Percentiles rank a stretch among this genome's conserved stretches.
Conservation (phyloP, 2,113 vertebrate species). For the Nibea albiflora region DNA sequence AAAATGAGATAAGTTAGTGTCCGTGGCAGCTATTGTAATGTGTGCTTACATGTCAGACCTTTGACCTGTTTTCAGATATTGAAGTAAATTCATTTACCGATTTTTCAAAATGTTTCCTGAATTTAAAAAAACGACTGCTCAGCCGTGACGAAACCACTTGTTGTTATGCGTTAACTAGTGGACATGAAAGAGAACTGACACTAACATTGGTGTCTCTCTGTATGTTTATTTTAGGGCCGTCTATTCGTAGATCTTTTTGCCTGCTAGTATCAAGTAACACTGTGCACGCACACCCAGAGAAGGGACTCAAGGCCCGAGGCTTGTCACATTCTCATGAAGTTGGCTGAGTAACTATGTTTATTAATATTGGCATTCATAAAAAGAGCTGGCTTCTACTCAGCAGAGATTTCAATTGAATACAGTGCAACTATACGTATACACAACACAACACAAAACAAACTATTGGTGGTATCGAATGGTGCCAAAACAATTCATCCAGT, state of each 20-base stretch:
- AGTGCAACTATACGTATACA: neutral
- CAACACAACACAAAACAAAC: no score
- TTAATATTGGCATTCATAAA: constrained; percentile 5
- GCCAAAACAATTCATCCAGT: no score
- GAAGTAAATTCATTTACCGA: neutral
- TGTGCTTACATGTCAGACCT: neutral
- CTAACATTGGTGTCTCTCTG: constrained; percentile 12
- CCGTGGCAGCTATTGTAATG: neutral
- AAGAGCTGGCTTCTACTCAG: neutral
- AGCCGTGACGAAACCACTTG: neutral
- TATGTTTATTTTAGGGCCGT: constrained; percentile 72
- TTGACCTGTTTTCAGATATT: neutral
- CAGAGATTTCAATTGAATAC: neutral
- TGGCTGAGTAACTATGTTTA: neutral
- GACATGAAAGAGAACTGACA: constrained; percentile 12
- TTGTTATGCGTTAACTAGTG: neutral
- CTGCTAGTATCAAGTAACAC: constrained; percentile 70
- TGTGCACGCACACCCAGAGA: constrained; percentile 67
- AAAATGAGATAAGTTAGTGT: neutral
- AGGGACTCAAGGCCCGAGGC: constrained; percentile 2
- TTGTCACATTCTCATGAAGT: neutral
- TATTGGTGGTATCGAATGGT: no score
- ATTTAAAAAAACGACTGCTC: neutral
- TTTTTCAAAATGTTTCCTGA: neutral
- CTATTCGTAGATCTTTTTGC: constrained; percentile 73